Percentiles rank a stretch among this genome's conserved stretches.
phyloP scores from a whole-genome alignment of 30 jellyfish, hydroid and myxozoan species.

The Sanderia malayensis region DNA sequence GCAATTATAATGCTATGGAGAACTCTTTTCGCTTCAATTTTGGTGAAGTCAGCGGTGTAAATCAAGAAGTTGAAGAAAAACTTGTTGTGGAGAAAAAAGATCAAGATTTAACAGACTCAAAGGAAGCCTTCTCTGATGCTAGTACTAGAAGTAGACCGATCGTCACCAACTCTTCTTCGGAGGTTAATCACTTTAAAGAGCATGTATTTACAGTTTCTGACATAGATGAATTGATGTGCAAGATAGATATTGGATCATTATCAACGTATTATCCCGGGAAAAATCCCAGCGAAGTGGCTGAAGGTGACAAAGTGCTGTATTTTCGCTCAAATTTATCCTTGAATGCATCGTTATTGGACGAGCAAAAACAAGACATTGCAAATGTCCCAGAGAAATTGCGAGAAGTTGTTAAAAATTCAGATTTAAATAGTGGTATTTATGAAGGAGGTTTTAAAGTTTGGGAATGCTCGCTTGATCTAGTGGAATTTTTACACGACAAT shows the following conservation, averaged over 20 bases:
- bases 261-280: background rate
- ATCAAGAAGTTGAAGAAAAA: background rate
- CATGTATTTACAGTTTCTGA: background rate
- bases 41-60: slow-evolving; percentile 8
- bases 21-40: slow-evolving; percentile 1
- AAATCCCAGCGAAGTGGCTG: no score
- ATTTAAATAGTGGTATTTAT: slow-evolving; percentile 76
- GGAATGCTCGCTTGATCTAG: slow-evolving; percentile 93
- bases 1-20: no score
- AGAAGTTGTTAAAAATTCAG: slow-evolving; percentile 59
- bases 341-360: background rate
- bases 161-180: background rate
- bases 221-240: background rate
- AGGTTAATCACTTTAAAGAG: background rate
- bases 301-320: background rate
- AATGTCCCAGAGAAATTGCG: background rate
- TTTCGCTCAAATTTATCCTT: slow-evolving; percentile 13
- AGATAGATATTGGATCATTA: background rate
- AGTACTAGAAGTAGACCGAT: background rate
- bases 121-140: background rate
- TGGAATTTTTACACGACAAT: slow-evolving; percentile 27
- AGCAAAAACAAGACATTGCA: background rate
- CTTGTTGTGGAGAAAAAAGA: background rate
- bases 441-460: slow-evolving; percentile 98
- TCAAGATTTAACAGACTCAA: background rate